Evolutionary conservation across 1,140 invertebrate genomes (phyloP).

Genomic region (Drosophila burlai): DNA sequence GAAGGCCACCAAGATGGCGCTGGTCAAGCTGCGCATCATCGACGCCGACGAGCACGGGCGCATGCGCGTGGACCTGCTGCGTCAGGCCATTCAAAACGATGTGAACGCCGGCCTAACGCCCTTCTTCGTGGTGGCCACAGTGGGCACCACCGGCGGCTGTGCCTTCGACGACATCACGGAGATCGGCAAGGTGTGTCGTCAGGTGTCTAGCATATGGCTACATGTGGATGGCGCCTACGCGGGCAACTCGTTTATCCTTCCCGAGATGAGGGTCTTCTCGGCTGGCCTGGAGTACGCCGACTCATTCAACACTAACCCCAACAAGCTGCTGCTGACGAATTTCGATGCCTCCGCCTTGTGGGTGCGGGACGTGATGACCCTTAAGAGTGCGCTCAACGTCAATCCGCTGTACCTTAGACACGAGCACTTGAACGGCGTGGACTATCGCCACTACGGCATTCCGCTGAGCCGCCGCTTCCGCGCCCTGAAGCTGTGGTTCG

Average conservation of each 20-base stretch:
- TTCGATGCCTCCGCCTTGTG: conserved; percentile 96
- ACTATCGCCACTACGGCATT: conserved; percentile 96
- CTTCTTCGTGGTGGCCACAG: conserved; percentile 93
- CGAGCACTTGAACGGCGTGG: conserved; percentile 89
- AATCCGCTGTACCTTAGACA: conserved; percentile 97
- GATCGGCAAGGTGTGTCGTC: conserved; percentile 92
- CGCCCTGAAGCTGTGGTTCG: conserved; percentile 95
- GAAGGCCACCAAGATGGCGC: conserved; percentile 96
- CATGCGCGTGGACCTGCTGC: conserved; percentile 91
- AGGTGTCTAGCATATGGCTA: conserved; percentile 89
- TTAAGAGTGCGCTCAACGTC: conserved; percentile 95
- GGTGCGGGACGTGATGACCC: conserved; percentile 92
- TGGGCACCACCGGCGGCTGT: conserved; percentile 93
- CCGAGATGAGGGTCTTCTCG: conserved; percentile 91
- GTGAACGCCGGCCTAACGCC: conserved; percentile 92
- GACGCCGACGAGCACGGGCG: conserved; percentile 94
- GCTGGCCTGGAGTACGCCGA: conserved; percentile 93
- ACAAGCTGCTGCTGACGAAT: conserved; percentile 96
- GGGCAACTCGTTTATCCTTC: conserved; percentile 93
- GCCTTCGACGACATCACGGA: conserved; percentile 93
- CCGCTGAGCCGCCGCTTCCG: conserved; percentile 94
- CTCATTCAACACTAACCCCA: conserved; percentile 97
- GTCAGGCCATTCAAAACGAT: conserved; percentile 91
- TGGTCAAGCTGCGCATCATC: conserved; percentile 94
- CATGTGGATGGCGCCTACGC: conserved; percentile 94